These are phyloP conservation scores for Brachionichthys hirsutus DNA, from an alignment of 2,113 vertebrate species.

Conservation along the genomic window DNA sequence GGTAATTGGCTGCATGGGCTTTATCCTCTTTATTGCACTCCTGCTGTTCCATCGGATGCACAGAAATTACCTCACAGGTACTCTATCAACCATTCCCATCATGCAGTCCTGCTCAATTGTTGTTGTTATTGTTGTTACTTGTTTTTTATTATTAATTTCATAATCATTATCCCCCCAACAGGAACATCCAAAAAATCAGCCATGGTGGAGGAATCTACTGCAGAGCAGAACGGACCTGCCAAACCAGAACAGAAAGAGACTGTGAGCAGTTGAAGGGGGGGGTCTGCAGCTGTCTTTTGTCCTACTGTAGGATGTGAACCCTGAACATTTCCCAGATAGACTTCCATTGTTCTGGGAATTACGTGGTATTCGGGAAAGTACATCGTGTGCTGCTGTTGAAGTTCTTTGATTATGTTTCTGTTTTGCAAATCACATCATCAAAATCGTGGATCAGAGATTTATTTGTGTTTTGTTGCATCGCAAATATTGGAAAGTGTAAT, in stretches of 20 bases:
- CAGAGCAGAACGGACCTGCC: constrained; percentile 41
- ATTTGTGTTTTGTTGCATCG: constrained; percentile 2
- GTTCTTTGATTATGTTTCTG: background rate
- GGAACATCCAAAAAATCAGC: constrained; percentile 69
- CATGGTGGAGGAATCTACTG: constrained; percentile 65
- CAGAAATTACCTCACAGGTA: constrained; percentile 84
- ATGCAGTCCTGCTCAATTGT: background rate
- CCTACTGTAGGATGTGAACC: background rate
- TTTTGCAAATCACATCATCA: background rate
- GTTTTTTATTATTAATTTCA: constrained; percentile 10
- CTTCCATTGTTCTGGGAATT: constrained; percentile 7
- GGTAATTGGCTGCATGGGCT: constrained; percentile 86
- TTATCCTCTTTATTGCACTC: constrained; percentile 85
- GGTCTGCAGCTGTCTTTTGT: background rate
- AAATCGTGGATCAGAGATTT: background rate
- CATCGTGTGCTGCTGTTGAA: constrained; percentile 8
- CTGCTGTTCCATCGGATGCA: constrained; percentile 90
- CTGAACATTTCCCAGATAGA: background rate
- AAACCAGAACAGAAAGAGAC: constrained; percentile 44
- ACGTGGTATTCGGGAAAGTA: background rate
- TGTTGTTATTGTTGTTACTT: background rate
- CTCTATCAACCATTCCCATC: constrained; percentile 17
- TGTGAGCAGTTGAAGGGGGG: constrained; percentile 42
- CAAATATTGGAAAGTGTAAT: background rate
- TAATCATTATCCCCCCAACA: constrained; percentile 29